A percentile compares a stretch with the other conserved stretches of the same genome.
phyloP scores from a whole-genome alignment of 2,888 invertebrate genomes.

The Rutpela maculata region DNA sequence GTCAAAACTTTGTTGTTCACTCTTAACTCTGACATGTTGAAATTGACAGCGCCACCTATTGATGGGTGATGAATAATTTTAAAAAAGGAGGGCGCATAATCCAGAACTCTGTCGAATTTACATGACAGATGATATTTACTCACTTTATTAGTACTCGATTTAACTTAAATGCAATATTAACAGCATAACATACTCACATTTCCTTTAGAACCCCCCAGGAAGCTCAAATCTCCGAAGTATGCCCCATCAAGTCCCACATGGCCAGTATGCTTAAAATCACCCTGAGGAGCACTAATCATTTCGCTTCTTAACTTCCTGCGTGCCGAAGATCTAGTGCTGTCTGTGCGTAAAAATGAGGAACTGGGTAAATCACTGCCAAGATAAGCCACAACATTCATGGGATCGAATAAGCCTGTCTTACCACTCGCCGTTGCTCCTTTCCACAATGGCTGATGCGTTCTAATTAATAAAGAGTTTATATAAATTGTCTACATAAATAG shows the following conservation, averaged over 20 bases:
- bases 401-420: slow-evolving; percentile 95
- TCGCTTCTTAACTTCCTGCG: slow-evolving; percentile 85
- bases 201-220: slow-evolving; percentile 78
- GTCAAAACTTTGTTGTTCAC: too few relatives aligned
- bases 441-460: slow-evolving; percentile 85
- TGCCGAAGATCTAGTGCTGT: slow-evolving; percentile 79
- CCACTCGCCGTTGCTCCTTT: slow-evolving; percentile 93
- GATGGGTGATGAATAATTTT: too few relatives aligned
- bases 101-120: too few relatives aligned
- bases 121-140: too few relatives aligned
- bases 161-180: too few relatives aligned
- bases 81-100: too few relatives aligned
- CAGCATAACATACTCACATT: slow-evolving; percentile 63
- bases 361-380: slow-evolving; percentile 85
- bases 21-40: too few relatives aligned
- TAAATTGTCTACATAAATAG: too few relatives aligned
- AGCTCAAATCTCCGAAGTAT: slow-evolving; percentile 95
- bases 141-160: too few relatives aligned
- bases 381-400: slow-evolving; percentile 91
- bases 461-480: slow-evolving; percentile 58
- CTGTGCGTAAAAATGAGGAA: slow-evolving; percentile 75
- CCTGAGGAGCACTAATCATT: slow-evolving; percentile 98
- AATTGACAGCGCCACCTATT: too few relatives aligned
- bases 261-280: slow-evolving; percentile 95
- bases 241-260: slow-evolving; percentile 98